A percentile compares a stretch with the other conserved stretches of the same genome.
Conservation (phyloP, 1,140 invertebrate species). For the Pachyrhynchus sulphureomaculatus region DNA sequence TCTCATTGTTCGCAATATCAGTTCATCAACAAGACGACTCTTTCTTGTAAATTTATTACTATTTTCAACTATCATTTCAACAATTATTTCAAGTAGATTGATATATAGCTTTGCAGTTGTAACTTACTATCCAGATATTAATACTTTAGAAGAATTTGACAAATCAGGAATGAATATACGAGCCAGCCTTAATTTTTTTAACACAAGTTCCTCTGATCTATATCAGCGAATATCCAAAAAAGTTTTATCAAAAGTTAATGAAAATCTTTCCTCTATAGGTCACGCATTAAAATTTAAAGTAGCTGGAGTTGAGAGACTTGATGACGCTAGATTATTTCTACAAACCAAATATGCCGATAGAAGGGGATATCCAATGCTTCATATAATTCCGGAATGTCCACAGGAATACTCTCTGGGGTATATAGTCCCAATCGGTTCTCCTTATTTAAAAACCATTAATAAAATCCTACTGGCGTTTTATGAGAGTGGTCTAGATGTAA, state of each 20-base stretch:
- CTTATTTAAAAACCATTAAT: slow-evolving; percentile 22
- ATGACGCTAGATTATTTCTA: slow-evolving; percentile 24
- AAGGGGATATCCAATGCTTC: slow-evolving; percentile 29
- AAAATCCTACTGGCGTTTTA: neutral
- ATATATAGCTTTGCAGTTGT: neutral
- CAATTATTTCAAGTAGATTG: neutral
- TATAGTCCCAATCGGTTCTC: slow-evolving; percentile 33
- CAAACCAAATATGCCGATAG: slow-evolving; percentile 1
- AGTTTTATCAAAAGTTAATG: too few species aligned
- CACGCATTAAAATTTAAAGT: neutral
- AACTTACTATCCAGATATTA: neutral
- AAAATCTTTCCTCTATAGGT: too few species aligned
- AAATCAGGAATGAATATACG: neutral
- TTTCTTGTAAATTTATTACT: neutral
- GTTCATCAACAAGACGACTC: neutral
- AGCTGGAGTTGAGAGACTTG: slow-evolving; percentile 21
- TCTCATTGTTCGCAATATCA: neutral
- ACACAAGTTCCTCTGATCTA: neutral
- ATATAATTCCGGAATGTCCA: slow-evolving; percentile 37
- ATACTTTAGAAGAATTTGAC: neutral
- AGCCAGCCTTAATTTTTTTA: slow-evolving; percentile 4
- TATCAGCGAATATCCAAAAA: slow-evolving; percentile 1
- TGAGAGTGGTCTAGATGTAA: neutral
- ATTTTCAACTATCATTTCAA: neutral
- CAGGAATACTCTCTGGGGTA: slow-evolving; percentile 27